These are phyloP conservation scores for Scaptomyza caliginosa DNA, from an alignment of 2,888 invertebrate species.

Conservation along the genomic window DNA sequence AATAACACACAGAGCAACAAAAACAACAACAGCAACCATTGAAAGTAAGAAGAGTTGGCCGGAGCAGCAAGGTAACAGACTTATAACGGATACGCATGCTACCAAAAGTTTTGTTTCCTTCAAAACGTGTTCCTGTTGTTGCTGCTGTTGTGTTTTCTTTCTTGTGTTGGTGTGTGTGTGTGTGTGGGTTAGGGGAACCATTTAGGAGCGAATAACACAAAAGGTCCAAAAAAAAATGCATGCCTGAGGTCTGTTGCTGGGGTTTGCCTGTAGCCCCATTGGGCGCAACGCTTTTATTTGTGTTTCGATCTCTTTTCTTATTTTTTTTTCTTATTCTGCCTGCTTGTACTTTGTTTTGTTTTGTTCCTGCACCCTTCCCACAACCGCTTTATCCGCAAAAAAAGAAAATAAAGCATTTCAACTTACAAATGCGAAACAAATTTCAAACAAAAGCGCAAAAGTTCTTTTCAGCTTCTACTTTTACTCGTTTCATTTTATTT, in stretches of 20 bases:
- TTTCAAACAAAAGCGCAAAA: slow-evolving; percentile 78
- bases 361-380: slow-evolving; percentile 35
- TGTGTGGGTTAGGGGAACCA: slow-evolving; percentile 10
- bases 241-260: slow-evolving; percentile 55
- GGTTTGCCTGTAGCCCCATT: slow-evolving; percentile 23
- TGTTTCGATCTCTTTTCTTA: slow-evolving; percentile 49
- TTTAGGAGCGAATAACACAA: slow-evolving; percentile 41
- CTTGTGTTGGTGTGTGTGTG: too few species aligned
- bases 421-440: slow-evolving; percentile 79
- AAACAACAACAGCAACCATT: slow-evolving; percentile 21
- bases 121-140: slow-evolving; percentile 15
- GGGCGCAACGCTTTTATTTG: slow-evolving; percentile 66
- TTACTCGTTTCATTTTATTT: background rate
- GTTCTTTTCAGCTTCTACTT: slow-evolving; percentile 30
- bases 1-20: background rate
- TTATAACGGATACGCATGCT: slow-evolving; percentile 46
- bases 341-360: slow-evolving; percentile 31
- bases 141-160: slow-evolving; percentile 7
- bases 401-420: slow-evolving; percentile 63
- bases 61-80: slow-evolving; percentile 13
- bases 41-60: slow-evolving; percentile 13
- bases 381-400: too few species aligned
- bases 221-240: slow-evolving; percentile 47
- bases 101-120: slow-evolving; percentile 51
- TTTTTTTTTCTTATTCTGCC: slow-evolving; percentile 5